A percentile compares a stretch with the other conserved stretches of the same genome.
phyloP scores from a whole-genome alignment of 2,797 vertebrate genomes.

The Rhyacichthys aspro region DNA sequence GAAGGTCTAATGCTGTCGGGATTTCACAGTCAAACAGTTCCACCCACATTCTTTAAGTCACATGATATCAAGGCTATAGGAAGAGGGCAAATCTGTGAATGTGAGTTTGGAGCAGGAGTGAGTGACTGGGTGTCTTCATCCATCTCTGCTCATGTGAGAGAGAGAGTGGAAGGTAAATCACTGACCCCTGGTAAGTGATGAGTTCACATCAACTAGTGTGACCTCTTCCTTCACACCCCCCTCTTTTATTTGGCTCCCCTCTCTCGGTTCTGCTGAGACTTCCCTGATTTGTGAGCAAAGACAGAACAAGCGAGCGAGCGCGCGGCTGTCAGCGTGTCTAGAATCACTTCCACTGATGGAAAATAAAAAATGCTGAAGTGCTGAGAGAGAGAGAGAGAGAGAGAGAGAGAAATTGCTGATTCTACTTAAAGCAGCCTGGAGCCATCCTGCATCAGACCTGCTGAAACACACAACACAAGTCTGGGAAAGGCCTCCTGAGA shows the following conservation, averaged over 20 bases:
- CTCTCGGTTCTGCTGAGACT: slow-evolving; percentile 41
- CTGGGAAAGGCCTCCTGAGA: slow-evolving; percentile 49
- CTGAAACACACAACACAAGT: slow-evolving; percentile 60
- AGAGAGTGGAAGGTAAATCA: slow-evolving; percentile 49
- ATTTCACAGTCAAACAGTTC: slow-evolving; percentile 46
- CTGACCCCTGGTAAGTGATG: slow-evolving; percentile 63
- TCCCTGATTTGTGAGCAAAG: slow-evolving; percentile 41
- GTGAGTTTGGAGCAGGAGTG: slow-evolving; percentile 8
- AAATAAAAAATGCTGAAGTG: slow-evolving; percentile 56
- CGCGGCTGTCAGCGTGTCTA: slow-evolving; percentile 41
- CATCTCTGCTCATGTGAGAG: not conserved
- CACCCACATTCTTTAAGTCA: slow-evolving; percentile 68
- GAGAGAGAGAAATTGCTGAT: slow-evolving; percentile 54
- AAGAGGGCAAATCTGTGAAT: slow-evolving; percentile 26
- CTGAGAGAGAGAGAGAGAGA: slow-evolving; percentile 24
- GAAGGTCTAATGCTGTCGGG: slow-evolving; percentile 40
- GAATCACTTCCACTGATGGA: slow-evolving; percentile 64
- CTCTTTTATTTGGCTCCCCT: slow-evolving; percentile 31
- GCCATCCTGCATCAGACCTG: slow-evolving; percentile 52
- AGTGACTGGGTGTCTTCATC: slow-evolving; percentile 14
- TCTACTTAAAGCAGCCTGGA: slow-evolving; percentile 36
- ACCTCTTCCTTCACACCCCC: slow-evolving; percentile 27
- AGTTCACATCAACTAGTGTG: slow-evolving; percentile 62
- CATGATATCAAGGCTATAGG: slow-evolving; percentile 39
- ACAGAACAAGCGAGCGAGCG: slow-evolving; percentile 30